Conservation (phyloP, 2,888 invertebrate species). For the Sarcophaga carnaria region DNA sequence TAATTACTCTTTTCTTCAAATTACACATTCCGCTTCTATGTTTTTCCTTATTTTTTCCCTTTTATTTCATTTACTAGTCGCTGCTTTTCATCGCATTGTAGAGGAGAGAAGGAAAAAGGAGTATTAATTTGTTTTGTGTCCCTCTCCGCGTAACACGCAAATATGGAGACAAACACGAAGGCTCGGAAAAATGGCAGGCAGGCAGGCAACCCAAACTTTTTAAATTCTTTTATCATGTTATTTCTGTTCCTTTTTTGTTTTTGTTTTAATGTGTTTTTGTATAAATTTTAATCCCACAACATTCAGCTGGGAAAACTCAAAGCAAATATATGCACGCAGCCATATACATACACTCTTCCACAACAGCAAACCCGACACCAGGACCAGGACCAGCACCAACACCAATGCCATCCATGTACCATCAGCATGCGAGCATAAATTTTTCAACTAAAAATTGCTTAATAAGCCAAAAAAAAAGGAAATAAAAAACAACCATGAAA, state of each 20-base stretch:
- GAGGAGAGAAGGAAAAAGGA: not conserved
- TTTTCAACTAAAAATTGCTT: slow-evolving; percentile 25
- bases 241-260: not conserved
- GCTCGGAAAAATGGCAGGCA: not conserved
- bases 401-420: not conserved
- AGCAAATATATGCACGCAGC: not conserved
- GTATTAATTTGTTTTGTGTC: slow-evolving; percentile 54
- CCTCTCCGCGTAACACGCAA: slow-evolving; percentile 22
- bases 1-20: slow-evolving; percentile 58
- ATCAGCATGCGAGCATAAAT: not conserved
- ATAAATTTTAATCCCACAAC: slow-evolving; percentile 34
- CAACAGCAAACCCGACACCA: not conserved
- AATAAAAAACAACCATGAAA: not conserved
- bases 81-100: slow-evolving; percentile 25
- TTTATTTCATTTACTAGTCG: slow-evolving; percentile 38
- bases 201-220: slow-evolving; percentile 12
- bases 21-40: slow-evolving; percentile 18
- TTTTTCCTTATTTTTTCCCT: not conserved
- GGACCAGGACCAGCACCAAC: not conserved
- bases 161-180: not conserved
- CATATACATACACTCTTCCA: not conserved
- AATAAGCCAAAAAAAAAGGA: not conserved
- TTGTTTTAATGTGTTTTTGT: not conserved
- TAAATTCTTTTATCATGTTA: slow-evolving; percentile 39
- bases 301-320: slow-evolving; percentile 31